Base-by-base conservation (phyloP, 2,888 invertebrate genomes). In the Parnassius apollo region DNA sequence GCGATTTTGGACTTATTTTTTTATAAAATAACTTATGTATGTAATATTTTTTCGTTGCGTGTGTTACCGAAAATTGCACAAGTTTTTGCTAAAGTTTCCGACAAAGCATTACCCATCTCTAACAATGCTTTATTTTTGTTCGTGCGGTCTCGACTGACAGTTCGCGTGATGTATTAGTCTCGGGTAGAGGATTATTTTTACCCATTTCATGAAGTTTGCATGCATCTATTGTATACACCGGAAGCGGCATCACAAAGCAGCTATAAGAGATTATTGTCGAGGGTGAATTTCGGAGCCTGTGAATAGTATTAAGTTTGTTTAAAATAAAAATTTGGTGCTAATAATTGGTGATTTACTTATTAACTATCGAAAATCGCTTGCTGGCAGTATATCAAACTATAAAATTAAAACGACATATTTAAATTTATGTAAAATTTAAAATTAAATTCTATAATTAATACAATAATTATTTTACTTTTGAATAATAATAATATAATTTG, bases 121-220 rank as follows among this genome's bases (percentile, higher is more conserved):
- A 78, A 90, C 89, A 91, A 91, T 89, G 80, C 85, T 81, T 77
- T 91, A 90, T 91, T 91, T 90, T 89, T 89, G 91, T 89, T 88
- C 85, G 80, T 91, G 91, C 85, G 91, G 91, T 90, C 81, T 82
- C 82, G 68, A 81, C 86, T 91, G 91, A 89, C 91, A 91, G 87
- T 83, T 87, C 75, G 81, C 85, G 88, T 91, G 91, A 91, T 91
- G 91, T 91, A 91, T 91, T 91, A 87, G 85, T 76, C 81, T 78
- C 72, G 80, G 82, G 81, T 77, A 79, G 84, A 82, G 88, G 90
- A 90, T 91, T 91, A 91, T 91, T 90, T 91, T 89, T 90, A 85
- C 89, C 89, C 87, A 86, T 91, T 90, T 89, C 87, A 88, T 86
- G 74, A 90, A 89, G 88, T 91, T 91, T 85, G 88, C 91, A 88